Evolutionary conservation across 1,140 invertebrate species (phyloP).

Genomic region (Philotrypesis tridentata): DNA sequence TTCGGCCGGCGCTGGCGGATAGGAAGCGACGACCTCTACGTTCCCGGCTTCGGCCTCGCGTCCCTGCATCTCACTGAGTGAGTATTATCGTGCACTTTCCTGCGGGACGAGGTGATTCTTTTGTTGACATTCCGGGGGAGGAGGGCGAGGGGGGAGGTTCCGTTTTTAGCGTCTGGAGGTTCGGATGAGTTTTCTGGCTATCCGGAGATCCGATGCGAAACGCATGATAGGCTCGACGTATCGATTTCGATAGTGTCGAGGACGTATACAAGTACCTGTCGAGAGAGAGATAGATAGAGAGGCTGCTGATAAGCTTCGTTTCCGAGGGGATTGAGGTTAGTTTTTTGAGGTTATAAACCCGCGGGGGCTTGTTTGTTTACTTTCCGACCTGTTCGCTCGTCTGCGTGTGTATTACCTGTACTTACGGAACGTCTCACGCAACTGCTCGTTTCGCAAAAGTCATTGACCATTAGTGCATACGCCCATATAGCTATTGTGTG

Average conservation of each 20-base stretch:
- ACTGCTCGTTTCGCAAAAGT: too few relatives aligned
- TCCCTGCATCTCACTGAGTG: conserved; percentile 84
- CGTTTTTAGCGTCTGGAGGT: too few relatives aligned
- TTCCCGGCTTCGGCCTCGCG: conserved; percentile 83
- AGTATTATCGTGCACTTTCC: conserved; percentile 60
- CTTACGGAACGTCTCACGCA: background rate
- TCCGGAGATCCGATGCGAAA: too few relatives aligned
- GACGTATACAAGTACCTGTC: too few relatives aligned
- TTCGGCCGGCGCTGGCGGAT: conserved; percentile 88
- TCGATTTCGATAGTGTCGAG: too few relatives aligned
- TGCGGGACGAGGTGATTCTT: background rate
- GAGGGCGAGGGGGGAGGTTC: too few relatives aligned
- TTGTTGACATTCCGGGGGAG: background rate
- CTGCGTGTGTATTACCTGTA: background rate
- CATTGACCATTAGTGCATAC: too few relatives aligned
- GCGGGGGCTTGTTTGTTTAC: conserved; percentile 15
- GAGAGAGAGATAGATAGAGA: too few relatives aligned
- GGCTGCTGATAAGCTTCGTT: too few relatives aligned
- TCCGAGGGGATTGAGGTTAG: background rate
- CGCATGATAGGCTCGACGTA: too few relatives aligned
- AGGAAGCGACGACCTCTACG: conserved; percentile 88
- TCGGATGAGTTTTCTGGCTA: too few relatives aligned
- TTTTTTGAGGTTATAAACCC: background rate
- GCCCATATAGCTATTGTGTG: too few relatives aligned
- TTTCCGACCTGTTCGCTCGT: background rate